Evolutionary conservation across 2,797 vertebrate genomes (phyloP).

Genomic region (Arrhamphus sclerolepis): DNA sequence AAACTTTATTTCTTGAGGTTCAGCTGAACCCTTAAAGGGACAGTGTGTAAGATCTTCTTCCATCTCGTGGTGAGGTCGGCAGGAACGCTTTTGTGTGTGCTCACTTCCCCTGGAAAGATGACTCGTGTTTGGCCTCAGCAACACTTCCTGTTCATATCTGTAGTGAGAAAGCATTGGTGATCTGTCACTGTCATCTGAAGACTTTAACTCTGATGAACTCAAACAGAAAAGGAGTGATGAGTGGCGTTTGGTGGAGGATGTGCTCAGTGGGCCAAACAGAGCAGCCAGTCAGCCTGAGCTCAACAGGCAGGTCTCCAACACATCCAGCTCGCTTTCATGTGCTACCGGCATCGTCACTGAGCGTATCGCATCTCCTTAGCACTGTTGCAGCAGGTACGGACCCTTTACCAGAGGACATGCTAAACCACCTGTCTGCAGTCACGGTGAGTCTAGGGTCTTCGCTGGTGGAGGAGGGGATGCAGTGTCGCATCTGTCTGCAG

Average conservation of each 20-base stretch:
- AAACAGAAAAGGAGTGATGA: constrained; percentile 78
- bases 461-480: constrained; percentile 76
- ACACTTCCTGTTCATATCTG: too few species aligned
- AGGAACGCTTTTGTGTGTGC: too few species aligned
- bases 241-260: constrained; percentile 59
- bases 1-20: too few species aligned
- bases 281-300: background rate
- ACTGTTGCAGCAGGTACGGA: constrained; percentile 16
- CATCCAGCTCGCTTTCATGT: background rate
- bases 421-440: constrained; percentile 63
- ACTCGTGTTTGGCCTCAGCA: too few species aligned
- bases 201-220: background rate
- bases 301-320: constrained; percentile 27
- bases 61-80: too few species aligned
- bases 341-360: too few species aligned
- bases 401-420: constrained; percentile 42
- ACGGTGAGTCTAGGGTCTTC: constrained; percentile 67
- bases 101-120: too few species aligned
- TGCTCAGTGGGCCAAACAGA: constrained; percentile 6
- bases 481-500: constrained; percentile 82
- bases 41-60: too few species aligned
- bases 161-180: too few species aligned
- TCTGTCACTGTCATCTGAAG: too few species aligned
- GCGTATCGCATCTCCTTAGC: background rate
- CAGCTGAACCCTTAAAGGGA: too few species aligned